Conservation (phyloP, 2,888 invertebrate genomes). For the Emmelina monodactyla region DNA sequence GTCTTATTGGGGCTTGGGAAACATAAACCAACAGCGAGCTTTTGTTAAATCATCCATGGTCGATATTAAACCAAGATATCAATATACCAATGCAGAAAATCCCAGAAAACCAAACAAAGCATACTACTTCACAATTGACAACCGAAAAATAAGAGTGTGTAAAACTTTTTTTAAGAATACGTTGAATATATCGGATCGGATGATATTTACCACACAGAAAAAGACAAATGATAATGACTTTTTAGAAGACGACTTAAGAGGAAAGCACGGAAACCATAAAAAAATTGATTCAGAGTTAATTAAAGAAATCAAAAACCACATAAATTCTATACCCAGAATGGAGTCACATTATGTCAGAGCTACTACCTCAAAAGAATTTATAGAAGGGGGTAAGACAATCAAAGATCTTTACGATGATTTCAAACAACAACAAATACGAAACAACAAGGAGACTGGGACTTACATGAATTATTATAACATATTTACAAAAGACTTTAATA, state of each 20-base stretch:
- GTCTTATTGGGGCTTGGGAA: slow-evolving; percentile 3
- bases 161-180: slow-evolving; percentile 15
- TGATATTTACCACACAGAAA: slow-evolving; percentile 10
- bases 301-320: slow-evolving; percentile 14
- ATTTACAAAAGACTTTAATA: slow-evolving; percentile 13
- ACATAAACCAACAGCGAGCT: slow-evolving; percentile 3
- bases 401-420: slow-evolving; percentile 14
- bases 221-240: slow-evolving; percentile 11
- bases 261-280: slow-evolving; percentile 14
- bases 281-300: slow-evolving; percentile 12
- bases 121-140: slow-evolving; percentile 9
- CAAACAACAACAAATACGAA: slow-evolving; percentile 6
- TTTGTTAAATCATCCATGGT: slow-evolving; percentile 3
- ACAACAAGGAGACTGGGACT: slow-evolving; percentile 7
- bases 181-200: slow-evolving; percentile 11
- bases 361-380: slow-evolving; percentile 14
- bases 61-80: slow-evolving; percentile 8
- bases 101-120: slow-evolving; percentile 8
- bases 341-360: slow-evolving; percentile 17
- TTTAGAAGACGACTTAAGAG: slow-evolving; percentile 13
- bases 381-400: slow-evolving; percentile 13
- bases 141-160: slow-evolving; percentile 9
- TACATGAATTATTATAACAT: slow-evolving; percentile 11
- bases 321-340: slow-evolving; percentile 16
- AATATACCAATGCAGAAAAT: slow-evolving; percentile 7